phyloP scores from a whole-genome alignment of 1,140 invertebrate species.

The Halesus radiatus region DNA sequence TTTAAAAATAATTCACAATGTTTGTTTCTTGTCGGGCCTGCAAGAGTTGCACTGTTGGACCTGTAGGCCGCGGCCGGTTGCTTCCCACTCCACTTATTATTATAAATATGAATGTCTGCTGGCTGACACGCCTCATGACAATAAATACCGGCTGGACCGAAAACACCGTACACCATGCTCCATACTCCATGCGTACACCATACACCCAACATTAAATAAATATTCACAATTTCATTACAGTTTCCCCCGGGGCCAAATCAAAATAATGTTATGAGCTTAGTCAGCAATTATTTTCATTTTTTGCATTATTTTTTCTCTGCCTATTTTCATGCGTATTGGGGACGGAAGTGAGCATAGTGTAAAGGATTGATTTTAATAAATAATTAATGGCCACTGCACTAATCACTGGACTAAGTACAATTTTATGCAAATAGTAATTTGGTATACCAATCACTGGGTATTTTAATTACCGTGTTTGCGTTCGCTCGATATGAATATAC shows the following conservation, averaged over 20 bases:
- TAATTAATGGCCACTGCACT: not conserved
- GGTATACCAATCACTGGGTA: not conserved
- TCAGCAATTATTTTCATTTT: not conserved
- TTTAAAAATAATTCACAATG: too few relatives aligned
- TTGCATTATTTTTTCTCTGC: not conserved
- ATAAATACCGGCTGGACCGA: slow-evolving; percentile 27
- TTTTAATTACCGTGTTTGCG: slow-evolving; percentile 9
- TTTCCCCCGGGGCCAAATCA: not conserved
- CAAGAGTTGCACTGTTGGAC: not conserved
- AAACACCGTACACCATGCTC: slow-evolving; percentile 7
- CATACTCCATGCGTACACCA: too few relatives aligned
- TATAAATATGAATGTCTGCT: slow-evolving; percentile 41
- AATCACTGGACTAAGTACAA: not conserved
- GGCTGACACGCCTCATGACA: slow-evolving; percentile 22
- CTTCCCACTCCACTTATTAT: slow-evolving; percentile 46
- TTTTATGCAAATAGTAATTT: slow-evolving; percentile 10
- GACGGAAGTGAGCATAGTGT: not conserved
- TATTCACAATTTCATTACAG: not conserved
- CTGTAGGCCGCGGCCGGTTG: slow-evolving; percentile 29
- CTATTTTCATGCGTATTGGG: not conserved
- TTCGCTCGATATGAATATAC: not conserved
- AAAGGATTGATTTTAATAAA: not conserved
- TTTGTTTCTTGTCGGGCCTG: not conserved
- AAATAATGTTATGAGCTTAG: not conserved
- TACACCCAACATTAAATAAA: not conserved